phyloP scores from a whole-genome alignment of 2,888 invertebrate genomes.

The Agrochola lota region DNA sequence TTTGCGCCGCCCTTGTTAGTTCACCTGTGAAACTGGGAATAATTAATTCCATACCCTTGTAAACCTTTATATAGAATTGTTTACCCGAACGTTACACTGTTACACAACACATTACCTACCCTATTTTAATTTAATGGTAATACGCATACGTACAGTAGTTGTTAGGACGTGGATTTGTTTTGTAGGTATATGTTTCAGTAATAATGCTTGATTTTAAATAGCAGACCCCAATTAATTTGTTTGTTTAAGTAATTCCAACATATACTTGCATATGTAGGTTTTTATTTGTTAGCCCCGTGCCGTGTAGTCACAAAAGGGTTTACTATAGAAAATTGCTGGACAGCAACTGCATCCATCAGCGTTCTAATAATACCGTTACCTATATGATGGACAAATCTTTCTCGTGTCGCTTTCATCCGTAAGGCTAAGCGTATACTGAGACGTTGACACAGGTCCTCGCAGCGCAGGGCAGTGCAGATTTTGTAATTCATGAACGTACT shows the following conservation, averaged over 20 bases:
- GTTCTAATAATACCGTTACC: neutral
- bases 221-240: constrained; percentile 15
- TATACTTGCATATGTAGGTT: neutral
- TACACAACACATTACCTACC: constrained; percentile 68
- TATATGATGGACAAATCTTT: neutral
- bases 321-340: neutral
- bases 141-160: constrained; percentile 50
- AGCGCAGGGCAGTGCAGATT: too few species aligned
- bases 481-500: too few species aligned
- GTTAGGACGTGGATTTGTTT: constrained; percentile 54
- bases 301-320: neutral
- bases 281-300: neutral
- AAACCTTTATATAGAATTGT: constrained; percentile 69
- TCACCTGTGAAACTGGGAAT: constrained; percentile 77
- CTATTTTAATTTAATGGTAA: constrained; percentile 68
- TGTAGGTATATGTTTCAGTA: constrained; percentile 39
- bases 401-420: neutral
- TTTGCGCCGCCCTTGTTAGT: constrained; percentile 72
- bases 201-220: constrained; percentile 36
- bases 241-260: neutral
- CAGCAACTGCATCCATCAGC: neutral
- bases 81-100: constrained; percentile 66
- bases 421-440: too few species aligned
- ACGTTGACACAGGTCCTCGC: too few species aligned
- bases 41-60: constrained; percentile 73